Conservation (phyloP, 2,113 vertebrate species). For the Ailurus styani region DNA sequence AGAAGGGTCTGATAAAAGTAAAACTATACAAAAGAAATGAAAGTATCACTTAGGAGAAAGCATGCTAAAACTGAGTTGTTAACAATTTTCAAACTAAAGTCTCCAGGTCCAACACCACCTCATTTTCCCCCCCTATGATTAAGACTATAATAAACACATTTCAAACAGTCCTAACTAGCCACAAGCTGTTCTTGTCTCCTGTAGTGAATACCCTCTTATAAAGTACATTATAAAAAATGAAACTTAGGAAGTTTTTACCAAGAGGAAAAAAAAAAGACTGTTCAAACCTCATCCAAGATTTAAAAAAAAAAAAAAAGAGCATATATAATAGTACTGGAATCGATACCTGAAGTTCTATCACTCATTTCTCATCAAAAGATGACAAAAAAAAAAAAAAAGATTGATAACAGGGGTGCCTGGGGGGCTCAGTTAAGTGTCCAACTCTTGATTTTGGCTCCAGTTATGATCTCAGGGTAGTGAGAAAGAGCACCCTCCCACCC, state of each 20-base stretch:
- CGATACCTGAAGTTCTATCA: not conserved
- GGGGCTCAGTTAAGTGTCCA: not conserved
- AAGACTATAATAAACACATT: not conserved
- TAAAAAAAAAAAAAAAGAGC: not conserved
- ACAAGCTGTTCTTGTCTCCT: not conserved
- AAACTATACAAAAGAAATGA: conserved; percentile 12
- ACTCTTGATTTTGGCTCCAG: not conserved
- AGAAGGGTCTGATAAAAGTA: not conserved
- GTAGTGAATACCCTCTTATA: not conserved
- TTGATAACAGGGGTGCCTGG: not conserved
- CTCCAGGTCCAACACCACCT: not conserved
- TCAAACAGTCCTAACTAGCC: not conserved
- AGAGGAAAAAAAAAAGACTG: not conserved
- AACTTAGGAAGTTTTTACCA: not conserved
- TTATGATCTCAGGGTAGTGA: not conserved
- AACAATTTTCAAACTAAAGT: conserved; percentile 15
- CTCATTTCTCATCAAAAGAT: not conserved
- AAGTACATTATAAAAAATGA: not conserved
- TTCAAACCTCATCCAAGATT: not conserved
- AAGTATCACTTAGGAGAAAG: conserved; percentile 13
- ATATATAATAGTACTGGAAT: not conserved
- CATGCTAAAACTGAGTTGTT: not conserved
- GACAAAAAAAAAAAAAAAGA: conserved; percentile 14
- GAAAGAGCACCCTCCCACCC: not conserved
- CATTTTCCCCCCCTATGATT: not conserved